phyloP scores from a whole-genome alignment of 2,888 invertebrate genomes.

The Thymelicus lineola region DNA sequence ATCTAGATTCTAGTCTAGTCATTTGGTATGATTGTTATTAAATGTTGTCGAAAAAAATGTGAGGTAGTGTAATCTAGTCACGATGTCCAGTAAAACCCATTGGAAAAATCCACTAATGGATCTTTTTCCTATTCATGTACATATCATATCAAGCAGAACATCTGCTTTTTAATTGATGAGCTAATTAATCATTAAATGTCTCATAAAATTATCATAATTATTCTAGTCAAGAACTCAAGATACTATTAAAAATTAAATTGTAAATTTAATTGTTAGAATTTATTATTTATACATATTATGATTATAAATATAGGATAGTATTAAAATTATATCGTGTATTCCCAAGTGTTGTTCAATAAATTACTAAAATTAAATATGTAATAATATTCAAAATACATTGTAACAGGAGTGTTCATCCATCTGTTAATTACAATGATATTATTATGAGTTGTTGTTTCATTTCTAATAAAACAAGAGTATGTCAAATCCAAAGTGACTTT shows the following conservation, averaged over 20 bases:
- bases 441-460: conserved; percentile 43
- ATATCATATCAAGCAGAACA: conserved; percentile 25
- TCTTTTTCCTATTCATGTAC: conserved; percentile 15
- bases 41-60: conserved; percentile 24
- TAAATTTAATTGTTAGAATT: conserved; percentile 41
- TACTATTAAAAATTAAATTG: conserved; percentile 40
- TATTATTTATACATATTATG: conserved; percentile 35
- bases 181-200: not conserved
- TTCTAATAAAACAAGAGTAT: conserved; percentile 30
- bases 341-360: conserved; percentile 32
- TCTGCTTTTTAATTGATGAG: conserved; percentile 17
- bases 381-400: conserved; percentile 31
- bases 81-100: too few relatives aligned
- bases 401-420: conserved; percentile 30
- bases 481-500: conserved; percentile 21
- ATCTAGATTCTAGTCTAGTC: conserved; percentile 24
- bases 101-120: too few relatives aligned
- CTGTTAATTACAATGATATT: conserved; percentile 28
- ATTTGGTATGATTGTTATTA: conserved; percentile 18
- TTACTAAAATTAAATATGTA: conserved; percentile 31
- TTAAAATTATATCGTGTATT: not conserved
- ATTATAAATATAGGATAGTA: conserved; percentile 33
- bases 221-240: conserved; percentile 47
- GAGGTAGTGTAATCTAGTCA: conserved; percentile 1
- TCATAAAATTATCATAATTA: conserved; percentile 20